Percentiles rank a stretch among this genome's conserved stretches.
Conservation (phyloP, 1,140 invertebrate species). For the Phymorhynchus buccinoides region DNA sequence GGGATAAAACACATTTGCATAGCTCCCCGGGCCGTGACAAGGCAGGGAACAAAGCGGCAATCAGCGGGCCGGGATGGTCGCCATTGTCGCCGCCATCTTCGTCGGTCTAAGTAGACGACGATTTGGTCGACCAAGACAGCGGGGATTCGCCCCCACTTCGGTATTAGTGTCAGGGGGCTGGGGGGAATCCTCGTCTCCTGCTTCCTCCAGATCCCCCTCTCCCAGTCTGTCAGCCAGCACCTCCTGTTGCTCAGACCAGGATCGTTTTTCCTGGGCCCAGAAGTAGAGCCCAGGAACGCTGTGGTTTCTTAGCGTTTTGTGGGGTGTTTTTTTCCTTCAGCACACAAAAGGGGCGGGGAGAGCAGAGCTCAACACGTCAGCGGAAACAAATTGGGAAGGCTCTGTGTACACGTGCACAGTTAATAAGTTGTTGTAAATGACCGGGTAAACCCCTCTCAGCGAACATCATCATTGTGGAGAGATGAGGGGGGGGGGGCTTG, state of each 20-base stretch:
- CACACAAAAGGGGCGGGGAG: constrained; percentile 1
- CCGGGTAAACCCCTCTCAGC: constrained; percentile 1
- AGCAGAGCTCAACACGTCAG: constrained; percentile 5
- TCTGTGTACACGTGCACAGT: constrained; percentile 19
- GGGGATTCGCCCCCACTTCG: background rate
- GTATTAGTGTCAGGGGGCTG: constrained; percentile 36
- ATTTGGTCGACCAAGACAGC: constrained; percentile 34
- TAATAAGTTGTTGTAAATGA: constrained; percentile 18
- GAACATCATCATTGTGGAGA: constrained; percentile 22
- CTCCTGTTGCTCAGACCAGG: constrained; percentile 10
- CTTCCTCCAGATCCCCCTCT: background rate
- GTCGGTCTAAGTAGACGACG: background rate
- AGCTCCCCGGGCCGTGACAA: constrained; percentile 14
- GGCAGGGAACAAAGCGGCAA: constrained; percentile 18
- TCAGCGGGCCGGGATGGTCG: constrained; percentile 18
- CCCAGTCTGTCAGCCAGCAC: background rate
- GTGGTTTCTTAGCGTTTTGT: background rate
- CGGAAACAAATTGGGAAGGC: constrained; percentile 28
- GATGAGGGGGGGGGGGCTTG: background rate
- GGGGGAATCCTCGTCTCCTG: background rate
- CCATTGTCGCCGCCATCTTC: constrained; percentile 14
- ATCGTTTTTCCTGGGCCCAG: background rate
- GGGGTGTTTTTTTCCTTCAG: background rate
- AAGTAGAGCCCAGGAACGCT: background rate
- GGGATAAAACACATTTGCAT: constrained; percentile 34